These are phyloP conservation scores for Clusia tigrina DNA, from an alignment of 2,888 invertebrate species.

Conservation along the genomic window DNA sequence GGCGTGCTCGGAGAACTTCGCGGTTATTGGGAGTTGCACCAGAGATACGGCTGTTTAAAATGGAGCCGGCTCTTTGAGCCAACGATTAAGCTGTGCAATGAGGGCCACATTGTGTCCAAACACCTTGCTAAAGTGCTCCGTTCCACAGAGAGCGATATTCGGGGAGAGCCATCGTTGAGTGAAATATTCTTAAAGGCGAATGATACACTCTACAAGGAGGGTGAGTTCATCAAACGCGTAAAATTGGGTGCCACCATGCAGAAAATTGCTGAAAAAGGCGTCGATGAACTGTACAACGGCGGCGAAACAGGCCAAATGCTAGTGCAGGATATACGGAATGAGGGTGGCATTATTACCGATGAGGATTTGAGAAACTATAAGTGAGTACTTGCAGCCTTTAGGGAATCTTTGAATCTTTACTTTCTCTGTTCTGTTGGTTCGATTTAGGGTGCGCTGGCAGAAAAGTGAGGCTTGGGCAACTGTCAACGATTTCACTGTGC, in stretches of 20 bases:
- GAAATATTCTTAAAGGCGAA: conserved; percentile 71
- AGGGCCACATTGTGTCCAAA: conserved; percentile 75
- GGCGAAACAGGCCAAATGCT: conserved; percentile 72
- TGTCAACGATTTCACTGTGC: too few relatives aligned
- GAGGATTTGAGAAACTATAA: conserved; percentile 78
- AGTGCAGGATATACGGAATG: conserved; percentile 71
- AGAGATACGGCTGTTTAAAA: conserved; percentile 75
- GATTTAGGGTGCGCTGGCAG: too few relatives aligned
- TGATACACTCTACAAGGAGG: conserved; percentile 68
- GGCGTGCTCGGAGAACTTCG: conserved; percentile 91
- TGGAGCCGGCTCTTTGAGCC: conserved; percentile 85
- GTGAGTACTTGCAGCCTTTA: conserved; percentile 65
- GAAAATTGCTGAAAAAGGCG: conserved; percentile 73
- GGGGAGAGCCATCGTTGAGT: conserved; percentile 68
- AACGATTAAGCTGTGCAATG: conserved; percentile 76
- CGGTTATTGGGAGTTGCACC: conserved; percentile 83
- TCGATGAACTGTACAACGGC: conserved; percentile 79
- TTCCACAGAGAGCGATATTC: conserved; percentile 67
- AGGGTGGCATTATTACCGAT: conserved; percentile 80
- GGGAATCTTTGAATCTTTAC: too few relatives aligned
- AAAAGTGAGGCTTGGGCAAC: too few relatives aligned
- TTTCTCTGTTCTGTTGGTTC: too few relatives aligned
- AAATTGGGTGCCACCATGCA: conserved; percentile 76
- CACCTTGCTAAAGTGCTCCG: conserved; percentile 71
- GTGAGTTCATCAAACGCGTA: conserved; percentile 72